Conservation (phyloP, 2,888 invertebrate genomes). For the Nycteola revayana region DNA sequence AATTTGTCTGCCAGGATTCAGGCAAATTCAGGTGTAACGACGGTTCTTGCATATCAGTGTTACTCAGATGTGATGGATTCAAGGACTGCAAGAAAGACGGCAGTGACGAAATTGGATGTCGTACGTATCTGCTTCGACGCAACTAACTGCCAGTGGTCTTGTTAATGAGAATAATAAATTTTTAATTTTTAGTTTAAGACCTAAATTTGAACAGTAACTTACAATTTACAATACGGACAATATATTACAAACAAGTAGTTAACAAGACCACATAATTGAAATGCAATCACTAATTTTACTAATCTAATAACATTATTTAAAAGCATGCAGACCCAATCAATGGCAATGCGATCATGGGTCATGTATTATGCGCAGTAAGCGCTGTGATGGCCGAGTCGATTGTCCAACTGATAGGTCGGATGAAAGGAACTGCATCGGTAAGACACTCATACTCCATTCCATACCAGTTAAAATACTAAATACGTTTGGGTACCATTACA, state of each 20-base stretch:
- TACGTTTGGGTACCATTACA: too few relatives aligned
- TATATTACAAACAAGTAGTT: not conserved
- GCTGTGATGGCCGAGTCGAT: slow-evolving; percentile 86
- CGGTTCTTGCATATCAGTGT: slow-evolving; percentile 87
- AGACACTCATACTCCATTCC: slow-evolving; percentile 35
- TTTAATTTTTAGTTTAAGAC: too few relatives aligned
- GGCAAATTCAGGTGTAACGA: slow-evolving; percentile 88
- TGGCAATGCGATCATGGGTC: slow-evolving; percentile 89
- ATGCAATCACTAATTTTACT: slow-evolving; percentile 21
- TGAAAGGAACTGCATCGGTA: slow-evolving; percentile 85
- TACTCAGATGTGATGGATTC: slow-evolving; percentile 87
- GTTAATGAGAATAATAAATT: too few relatives aligned
- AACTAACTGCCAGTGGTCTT: slow-evolving; percentile 23
- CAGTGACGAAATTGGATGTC: slow-evolving; percentile 84
- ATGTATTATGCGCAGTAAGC: slow-evolving; percentile 82
- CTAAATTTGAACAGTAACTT: too few relatives aligned
- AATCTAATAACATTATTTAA: slow-evolving; percentile 34
- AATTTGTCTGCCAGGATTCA: slow-evolving; percentile 64
- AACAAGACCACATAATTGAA: slow-evolving; percentile 23
- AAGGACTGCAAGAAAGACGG: slow-evolving; percentile 86
- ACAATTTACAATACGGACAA: too few relatives aligned
- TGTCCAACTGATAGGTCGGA: slow-evolving; percentile 88
- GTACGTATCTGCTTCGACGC: slow-evolving; percentile 69
- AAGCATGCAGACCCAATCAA: slow-evolving; percentile 85
- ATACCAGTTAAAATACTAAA: slow-evolving; percentile 7